Percentiles rank a stretch among this genome's conserved stretches.
Conservation (phyloP, 1,140 invertebrate genomes). For the Danaus plexippus region DNA sequence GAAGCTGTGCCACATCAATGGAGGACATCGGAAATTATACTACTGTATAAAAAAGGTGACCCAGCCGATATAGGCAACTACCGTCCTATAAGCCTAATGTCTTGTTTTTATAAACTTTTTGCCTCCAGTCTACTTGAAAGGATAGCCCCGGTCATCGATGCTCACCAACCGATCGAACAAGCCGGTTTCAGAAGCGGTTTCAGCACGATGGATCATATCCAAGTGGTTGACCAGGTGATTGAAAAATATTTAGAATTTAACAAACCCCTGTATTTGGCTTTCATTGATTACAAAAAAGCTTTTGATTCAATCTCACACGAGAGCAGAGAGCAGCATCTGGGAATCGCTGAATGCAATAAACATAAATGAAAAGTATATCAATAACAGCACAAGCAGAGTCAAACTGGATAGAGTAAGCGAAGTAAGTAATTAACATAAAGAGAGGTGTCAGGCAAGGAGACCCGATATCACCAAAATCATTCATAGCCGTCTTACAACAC, state of each 20-base stretch:
- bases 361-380: constrained; percentile 24
- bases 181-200: constrained; percentile 39
- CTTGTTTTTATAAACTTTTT: no score
- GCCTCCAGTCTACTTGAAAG: constrained; percentile 25
- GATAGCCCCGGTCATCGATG: constrained; percentile 21
- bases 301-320: constrained; percentile 24
- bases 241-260: constrained; percentile 29
- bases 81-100: no score
- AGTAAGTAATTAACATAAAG: constrained; percentile 22
- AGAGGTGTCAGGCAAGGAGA: constrained; percentile 23
- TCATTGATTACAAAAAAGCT: not conserved
- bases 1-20: no score
- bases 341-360: constrained; percentile 17
- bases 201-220: constrained; percentile 31
- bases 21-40: no score
- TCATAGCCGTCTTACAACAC: constrained; percentile 22
- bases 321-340: constrained; percentile 23
- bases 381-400: constrained; percentile 25
- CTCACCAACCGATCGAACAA: constrained; percentile 36
- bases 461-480: constrained; percentile 22
- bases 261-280: constrained; percentile 9
- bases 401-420: constrained; percentile 1
- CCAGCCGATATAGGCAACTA: no score
- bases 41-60: no score
- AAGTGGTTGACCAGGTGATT: constrained; percentile 27